Evolutionary conservation across 2,797 vertebrate genomes (phyloP).

Genomic region (Synaphobranchus kaupii): DNA sequence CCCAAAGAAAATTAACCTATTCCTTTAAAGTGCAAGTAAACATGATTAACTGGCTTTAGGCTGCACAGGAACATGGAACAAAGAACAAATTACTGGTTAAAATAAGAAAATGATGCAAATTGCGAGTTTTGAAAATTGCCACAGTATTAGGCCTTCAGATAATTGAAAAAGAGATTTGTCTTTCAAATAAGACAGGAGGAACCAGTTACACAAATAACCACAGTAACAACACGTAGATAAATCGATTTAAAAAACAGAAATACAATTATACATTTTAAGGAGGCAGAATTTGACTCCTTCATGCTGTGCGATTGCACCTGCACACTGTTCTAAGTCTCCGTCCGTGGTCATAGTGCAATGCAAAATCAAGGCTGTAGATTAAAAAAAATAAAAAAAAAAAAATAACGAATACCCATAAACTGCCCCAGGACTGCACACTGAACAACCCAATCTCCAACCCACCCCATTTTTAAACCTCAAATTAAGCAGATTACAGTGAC

Average conservation of each 20-base stretch:
- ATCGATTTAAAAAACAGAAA: background rate
- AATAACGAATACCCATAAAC: too few species aligned
- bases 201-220: background rate
- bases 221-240: background rate
- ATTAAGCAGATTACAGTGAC: background rate
- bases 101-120: constrained; percentile 3
- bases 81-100: background rate
- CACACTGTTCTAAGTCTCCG: too few species aligned
- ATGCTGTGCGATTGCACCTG: too few species aligned
- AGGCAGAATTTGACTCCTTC: background rate
- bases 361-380: too few species aligned
- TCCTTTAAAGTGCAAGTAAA: background rate
- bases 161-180: constrained; percentile 6
- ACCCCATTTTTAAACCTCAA: background rate
- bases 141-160: background rate
- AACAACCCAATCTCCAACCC: too few species aligned
- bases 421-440: too few species aligned
- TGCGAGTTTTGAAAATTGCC: constrained; percentile 4
- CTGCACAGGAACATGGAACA: background rate
- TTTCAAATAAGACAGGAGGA: background rate
- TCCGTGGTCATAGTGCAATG: too few species aligned
- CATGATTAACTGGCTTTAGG: background rate
- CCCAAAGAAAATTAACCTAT: background rate
- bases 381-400: too few species aligned
- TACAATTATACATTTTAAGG: background rate